phyloP scores from a whole-genome alignment of 2,113 vertebrate genomes.

The Nibea albiflora region DNA sequence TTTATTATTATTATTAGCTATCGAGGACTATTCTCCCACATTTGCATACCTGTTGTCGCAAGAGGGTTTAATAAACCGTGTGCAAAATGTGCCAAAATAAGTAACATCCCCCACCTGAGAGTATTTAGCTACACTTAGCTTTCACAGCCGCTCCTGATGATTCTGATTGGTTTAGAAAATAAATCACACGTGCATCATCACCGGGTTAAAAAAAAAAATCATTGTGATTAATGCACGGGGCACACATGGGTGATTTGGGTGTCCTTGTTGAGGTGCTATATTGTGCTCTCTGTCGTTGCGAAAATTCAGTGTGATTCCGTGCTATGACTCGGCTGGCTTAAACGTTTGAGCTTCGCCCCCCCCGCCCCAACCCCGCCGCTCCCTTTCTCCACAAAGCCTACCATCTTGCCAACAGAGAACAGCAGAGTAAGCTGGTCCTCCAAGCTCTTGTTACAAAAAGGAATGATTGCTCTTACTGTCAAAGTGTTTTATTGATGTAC shows the following conservation, averaged over 20 bases:
- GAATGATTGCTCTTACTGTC: conserved; percentile 60
- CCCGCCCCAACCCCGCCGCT: too few species aligned
- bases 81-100: conserved; percentile 41
- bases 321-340: background rate
- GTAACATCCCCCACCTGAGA: conserved; percentile 35
- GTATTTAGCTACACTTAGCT: background rate
- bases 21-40: background rate
- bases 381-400: background rate
- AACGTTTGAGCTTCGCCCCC: background rate
- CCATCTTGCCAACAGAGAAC: conserved; percentile 25
- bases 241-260: background rate
- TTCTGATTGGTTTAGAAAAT: background rate
- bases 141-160: conserved; percentile 1
- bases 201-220: background rate
- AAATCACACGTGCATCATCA: background rate
- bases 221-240: background rate
- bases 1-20: background rate
- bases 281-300: background rate
- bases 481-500: conserved; percentile 71
- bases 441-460: conserved; percentile 57
- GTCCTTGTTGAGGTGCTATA: background rate
- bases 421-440: conserved; percentile 42
- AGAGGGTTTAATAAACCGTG: conserved; percentile 33
- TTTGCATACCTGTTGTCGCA: conserved; percentile 29
- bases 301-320: background rate